Evolutionary conservation across 2,797 vertebrate genomes (phyloP).

Genomic region (Rhincodon typus): DNA sequence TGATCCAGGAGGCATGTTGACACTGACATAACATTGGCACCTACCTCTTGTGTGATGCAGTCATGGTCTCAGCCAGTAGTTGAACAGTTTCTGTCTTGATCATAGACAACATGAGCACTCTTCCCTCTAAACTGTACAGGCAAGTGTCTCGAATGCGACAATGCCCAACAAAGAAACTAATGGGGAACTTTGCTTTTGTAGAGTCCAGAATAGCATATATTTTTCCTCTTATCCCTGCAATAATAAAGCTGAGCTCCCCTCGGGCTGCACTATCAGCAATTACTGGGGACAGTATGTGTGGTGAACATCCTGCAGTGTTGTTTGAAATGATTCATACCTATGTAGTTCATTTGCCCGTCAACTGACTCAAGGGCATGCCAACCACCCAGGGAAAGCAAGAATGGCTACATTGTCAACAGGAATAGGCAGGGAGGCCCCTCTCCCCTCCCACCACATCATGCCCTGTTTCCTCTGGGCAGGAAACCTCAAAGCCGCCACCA

Average conservation of each 20-base stretch:
- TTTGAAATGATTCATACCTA: neutral
- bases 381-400: neutral
- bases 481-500: neutral
- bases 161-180: too few relatives aligned
- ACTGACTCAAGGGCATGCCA: neutral
- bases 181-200: neutral
- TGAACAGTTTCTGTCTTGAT: neutral
- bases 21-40: neutral
- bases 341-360: neutral
- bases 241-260: neutral
- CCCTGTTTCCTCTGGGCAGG: neutral
- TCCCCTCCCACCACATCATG: neutral
- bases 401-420: neutral
- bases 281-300: neutral
- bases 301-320: neutral
- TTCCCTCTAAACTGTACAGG: neutral
- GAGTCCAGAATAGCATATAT: neutral
- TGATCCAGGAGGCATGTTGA: neutral
- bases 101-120: neutral
- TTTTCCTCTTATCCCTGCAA: neutral
- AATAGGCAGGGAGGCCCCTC: neutral
- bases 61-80: neutral
- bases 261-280: neutral
- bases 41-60: neutral
- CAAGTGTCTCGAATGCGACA: neutral